A percentile compares a stretch with the other conserved stretches of the same genome.
Evolutionary conservation across 2,888 invertebrate genomes (phyloP).

Genomic region (Lithophane ornitopus): DNA sequence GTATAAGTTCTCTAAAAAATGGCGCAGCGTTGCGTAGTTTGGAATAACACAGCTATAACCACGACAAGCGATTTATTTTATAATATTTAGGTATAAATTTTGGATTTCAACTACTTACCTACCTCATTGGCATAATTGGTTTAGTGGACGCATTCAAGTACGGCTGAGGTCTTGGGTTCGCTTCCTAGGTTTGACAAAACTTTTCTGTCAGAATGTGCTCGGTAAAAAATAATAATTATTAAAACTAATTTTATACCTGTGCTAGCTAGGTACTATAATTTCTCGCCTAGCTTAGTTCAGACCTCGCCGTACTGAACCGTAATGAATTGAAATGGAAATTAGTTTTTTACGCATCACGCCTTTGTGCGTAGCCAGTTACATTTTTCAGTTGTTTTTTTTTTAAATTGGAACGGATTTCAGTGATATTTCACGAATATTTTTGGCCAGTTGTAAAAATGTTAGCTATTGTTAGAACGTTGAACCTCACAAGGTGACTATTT

Average conservation of each 20-base stretch:
- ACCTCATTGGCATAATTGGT: too few relatives aligned
- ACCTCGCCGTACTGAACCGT: too few relatives aligned
- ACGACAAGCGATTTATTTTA: too few relatives aligned
- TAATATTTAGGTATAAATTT: too few relatives aligned
- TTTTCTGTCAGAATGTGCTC: too few relatives aligned
- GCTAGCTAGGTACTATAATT: constrained; percentile 6
- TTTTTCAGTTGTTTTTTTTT: not conserved
- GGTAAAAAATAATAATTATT: too few relatives aligned
- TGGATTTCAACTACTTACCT: too few relatives aligned
- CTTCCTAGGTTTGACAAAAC: not conserved
- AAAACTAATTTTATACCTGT: not conserved
- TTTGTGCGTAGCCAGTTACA: constrained; percentile 16
- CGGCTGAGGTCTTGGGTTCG: not conserved
- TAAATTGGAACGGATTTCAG: constrained; percentile 11
- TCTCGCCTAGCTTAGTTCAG: constrained; percentile 19
- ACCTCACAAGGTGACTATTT: not conserved
- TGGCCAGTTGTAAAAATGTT: not conserved
- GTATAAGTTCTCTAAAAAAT: too few relatives aligned
- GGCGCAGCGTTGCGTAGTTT: too few relatives aligned
- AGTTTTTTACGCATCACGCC: constrained; percentile 34
- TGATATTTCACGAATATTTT: not conserved
- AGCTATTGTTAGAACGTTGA: not conserved
- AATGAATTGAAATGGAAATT: constrained; percentile 57
- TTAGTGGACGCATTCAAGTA: not conserved
- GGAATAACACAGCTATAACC: too few relatives aligned